Conservation (phyloP, 2,113 vertebrate species). For the Chelonoidis abingdonii region DNA sequence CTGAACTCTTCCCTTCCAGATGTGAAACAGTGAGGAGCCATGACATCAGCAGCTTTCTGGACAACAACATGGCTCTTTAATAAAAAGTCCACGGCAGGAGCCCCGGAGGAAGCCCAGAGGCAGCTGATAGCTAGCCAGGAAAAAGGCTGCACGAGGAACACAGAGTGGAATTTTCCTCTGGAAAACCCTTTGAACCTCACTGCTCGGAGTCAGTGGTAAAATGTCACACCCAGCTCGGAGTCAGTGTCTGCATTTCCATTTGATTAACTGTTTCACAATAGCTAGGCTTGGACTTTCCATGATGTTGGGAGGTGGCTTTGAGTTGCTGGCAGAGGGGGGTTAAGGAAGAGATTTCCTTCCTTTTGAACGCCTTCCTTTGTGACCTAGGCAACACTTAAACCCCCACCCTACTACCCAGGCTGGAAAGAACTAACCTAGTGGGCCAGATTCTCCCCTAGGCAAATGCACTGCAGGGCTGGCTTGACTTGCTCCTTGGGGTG, state of each 20-base stretch:
- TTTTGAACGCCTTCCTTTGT: background rate
- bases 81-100: background rate
- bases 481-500: background rate
- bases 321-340: background rate
- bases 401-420: background rate
- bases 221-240: background rate
- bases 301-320: background rate
- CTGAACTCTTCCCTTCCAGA: constrained; percentile 53
- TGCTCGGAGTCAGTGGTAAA: background rate
- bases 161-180: constrained; percentile 52
- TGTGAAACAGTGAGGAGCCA: constrained; percentile 26
- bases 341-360: background rate
- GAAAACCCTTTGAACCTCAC: constrained; percentile 45
- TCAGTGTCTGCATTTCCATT: background rate
- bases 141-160: background rate
- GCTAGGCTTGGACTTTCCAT: background rate
- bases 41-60: background rate
- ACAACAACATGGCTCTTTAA: background rate
- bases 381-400: background rate
- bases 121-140: background rate
- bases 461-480: background rate
- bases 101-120: constrained; percentile 11
- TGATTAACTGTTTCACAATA: constrained; percentile 2
- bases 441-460: background rate
- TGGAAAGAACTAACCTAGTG: background rate